phyloP scores from a whole-genome alignment of 1,140 invertebrate genomes.

The Halictus rubicundus region DNA sequence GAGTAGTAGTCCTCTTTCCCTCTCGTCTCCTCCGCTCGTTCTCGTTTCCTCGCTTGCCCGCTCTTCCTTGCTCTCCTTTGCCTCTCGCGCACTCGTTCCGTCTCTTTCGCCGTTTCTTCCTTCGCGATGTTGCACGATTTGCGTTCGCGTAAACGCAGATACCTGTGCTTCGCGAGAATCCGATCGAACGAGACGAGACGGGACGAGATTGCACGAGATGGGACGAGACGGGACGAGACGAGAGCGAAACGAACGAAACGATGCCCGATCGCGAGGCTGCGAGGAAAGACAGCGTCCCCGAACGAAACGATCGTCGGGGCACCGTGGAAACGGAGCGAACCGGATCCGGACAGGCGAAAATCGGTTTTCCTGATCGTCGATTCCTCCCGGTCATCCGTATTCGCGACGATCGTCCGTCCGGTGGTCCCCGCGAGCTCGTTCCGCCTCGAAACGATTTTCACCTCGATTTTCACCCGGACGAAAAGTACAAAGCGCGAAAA shows the following conservation, averaged over 20 bases:
- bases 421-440: slow-evolving; percentile 14
- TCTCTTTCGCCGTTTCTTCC: slow-evolving; percentile 30
- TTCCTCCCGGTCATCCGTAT: slow-evolving; percentile 17
- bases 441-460: not conserved
- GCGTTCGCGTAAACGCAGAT: slow-evolving; percentile 34
- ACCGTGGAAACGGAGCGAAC: not conserved
- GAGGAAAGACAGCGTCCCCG: not conserved
- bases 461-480: slow-evolving; percentile 20
- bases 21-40: slow-evolving; percentile 57
- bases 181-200: not conserved
- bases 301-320: slow-evolving; percentile 43
- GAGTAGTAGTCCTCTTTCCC: slow-evolving; percentile 66
- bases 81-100: slow-evolving; percentile 35
- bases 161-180: slow-evolving; percentile 2
- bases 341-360: not conserved
- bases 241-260: slow-evolving; percentile 12
- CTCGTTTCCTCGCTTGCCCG: slow-evolving; percentile 65
- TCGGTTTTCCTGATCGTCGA: slow-evolving; percentile 32
- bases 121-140: slow-evolving; percentile 21
- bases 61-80: slow-evolving; percentile 55
- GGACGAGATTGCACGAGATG: slow-evolving; percentile 26
- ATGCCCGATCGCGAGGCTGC: not conserved
- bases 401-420: slow-evolving; percentile 51
- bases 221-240: not conserved
- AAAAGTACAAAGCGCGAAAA: not conserved